Percentiles rank a stretch among this genome's conserved stretches.
Evolutionary conservation across 2,113 vertebrate species (phyloP).

Genomic region (Eurypyga helias): DNA sequence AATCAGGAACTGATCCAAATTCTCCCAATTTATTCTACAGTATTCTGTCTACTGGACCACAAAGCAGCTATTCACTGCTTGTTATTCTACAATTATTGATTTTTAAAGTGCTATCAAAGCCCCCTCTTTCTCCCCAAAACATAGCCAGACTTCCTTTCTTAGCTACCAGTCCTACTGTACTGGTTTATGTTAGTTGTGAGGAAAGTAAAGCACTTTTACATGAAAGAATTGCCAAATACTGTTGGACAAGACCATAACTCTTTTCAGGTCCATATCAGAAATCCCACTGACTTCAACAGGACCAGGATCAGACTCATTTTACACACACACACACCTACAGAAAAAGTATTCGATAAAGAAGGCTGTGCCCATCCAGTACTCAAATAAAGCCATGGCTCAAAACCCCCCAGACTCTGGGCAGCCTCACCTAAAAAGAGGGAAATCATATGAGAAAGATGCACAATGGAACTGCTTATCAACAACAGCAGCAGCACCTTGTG

Average conservation of each 20-base stretch:
- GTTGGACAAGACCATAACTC: neutral
- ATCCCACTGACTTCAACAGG: neutral
- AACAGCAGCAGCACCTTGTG: neutral
- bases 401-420: neutral
- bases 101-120: neutral
- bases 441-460: neutral
- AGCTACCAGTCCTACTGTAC: neutral
- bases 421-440: neutral
- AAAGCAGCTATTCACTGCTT: slow-evolving; percentile 1
- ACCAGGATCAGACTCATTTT: neutral
- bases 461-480: neutral
- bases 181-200: neutral
- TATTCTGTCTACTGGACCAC: neutral
- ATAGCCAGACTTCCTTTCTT: neutral
- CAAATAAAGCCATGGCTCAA: neutral
- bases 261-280: neutral
- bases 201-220: neutral
- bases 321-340: neutral
- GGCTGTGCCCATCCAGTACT: neutral
- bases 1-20: neutral
- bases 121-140: neutral
- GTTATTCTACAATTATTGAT: neutral
- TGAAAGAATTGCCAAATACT: neutral
- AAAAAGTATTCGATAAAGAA: neutral
- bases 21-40: neutral